phyloP scores from a whole-genome alignment of 2,113 vertebrate species.

The Dasyurus viverrinus region DNA sequence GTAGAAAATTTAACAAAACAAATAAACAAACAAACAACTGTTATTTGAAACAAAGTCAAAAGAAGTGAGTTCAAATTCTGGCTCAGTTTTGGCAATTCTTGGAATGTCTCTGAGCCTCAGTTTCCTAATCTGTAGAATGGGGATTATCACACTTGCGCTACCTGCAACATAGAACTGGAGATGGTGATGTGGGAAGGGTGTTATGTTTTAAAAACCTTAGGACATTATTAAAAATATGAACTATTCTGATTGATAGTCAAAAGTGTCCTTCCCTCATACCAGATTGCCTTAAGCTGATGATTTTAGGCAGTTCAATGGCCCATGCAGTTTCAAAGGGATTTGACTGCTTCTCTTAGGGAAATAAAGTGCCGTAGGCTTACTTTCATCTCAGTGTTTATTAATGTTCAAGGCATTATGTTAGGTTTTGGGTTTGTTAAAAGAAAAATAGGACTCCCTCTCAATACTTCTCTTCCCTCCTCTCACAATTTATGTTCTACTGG shows the following conservation, averaged over 20 bases:
- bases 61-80: not conserved
- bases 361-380: not conserved
- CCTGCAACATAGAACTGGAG: not conserved
- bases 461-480: not conserved
- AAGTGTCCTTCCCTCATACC: not conserved
- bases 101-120: not conserved
- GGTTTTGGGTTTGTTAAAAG: not conserved
- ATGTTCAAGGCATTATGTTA: not conserved
- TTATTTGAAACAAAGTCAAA: not conserved
- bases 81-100: not conserved
- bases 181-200: not conserved
- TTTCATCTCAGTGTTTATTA: not conserved
- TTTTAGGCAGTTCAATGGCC: not conserved
- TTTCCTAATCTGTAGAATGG: not conserved
- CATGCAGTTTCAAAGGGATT: not conserved
- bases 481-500: not conserved
- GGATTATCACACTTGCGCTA: not conserved
- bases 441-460: not conserved
- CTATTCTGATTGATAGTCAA: not conserved
- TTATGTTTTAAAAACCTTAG: not conserved
- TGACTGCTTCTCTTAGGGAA: not conserved
- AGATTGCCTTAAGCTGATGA: not conserved
- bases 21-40: not conserved
- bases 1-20: not conserved
- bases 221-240: not conserved